A percentile compares a stretch with the other conserved stretches of the same genome.
Conservation (phyloP, 2,797 vertebrate species). For the Sebastiscus albofasciatus region DNA sequence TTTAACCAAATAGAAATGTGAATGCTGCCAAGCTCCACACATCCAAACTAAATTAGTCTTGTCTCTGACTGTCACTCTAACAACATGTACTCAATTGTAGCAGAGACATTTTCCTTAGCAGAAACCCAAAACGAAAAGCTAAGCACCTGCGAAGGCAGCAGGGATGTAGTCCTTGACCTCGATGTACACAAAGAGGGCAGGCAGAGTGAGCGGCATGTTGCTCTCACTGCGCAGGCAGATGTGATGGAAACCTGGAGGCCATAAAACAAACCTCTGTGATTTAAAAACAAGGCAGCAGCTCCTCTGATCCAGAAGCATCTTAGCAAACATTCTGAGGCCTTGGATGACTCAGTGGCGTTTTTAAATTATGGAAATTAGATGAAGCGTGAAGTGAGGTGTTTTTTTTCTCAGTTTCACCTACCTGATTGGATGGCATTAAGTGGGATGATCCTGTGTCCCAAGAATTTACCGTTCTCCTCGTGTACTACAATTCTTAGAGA, state of each 20-base stretch:
- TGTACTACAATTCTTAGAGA: conserved; percentile 90
- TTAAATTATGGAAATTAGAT: conserved; percentile 35
- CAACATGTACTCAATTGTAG: conserved; percentile 17
- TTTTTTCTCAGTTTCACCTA: conserved; percentile 54
- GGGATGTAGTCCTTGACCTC: conserved; percentile 98
- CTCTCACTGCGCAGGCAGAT: conserved; percentile 93
- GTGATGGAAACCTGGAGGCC: conserved; percentile 92
- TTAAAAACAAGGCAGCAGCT: conserved; percentile 33
- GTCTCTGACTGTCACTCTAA: conserved; percentile 4
- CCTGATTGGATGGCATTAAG: conserved; percentile 92
- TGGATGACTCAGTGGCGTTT: conserved; percentile 19
- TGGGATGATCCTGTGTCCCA: conserved; percentile 96
- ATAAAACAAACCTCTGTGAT: conserved; percentile 39
- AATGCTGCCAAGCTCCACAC: background rate
- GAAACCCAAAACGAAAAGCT: conserved; percentile 21
- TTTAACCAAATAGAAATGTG: background rate
- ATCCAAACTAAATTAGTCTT: background rate
- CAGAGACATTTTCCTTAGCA: background rate
- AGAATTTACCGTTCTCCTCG: conserved; percentile 94
- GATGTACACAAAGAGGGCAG: conserved; percentile 93
- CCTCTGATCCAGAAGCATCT: conserved; percentile 13
- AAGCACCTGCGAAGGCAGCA: conserved; percentile 92
- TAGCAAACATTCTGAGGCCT: conserved; percentile 10
- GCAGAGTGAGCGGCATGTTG: conserved; percentile 94
- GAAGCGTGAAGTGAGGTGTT: background rate